Base-by-base conservation (phyloP, 2,888 invertebrate species). In the Syrphus vitripennis region DNA sequence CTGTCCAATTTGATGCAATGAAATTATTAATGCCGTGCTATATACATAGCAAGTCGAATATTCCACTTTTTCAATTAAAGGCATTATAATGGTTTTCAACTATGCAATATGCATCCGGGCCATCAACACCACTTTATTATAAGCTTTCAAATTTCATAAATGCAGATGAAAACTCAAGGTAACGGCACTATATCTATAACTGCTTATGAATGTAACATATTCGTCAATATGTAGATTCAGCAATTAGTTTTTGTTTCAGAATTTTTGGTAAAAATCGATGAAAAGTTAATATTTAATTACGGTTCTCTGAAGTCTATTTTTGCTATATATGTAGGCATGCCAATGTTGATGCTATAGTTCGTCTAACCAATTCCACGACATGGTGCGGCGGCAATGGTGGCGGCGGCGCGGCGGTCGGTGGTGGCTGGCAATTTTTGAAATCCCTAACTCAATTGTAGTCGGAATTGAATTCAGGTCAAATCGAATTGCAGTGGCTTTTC, bases 261-360 rank as follows among this genome's bases (percentile, higher is more conserved):
- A 65, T 40, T 53, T 61, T 69, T 67, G 50, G 34, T 72, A 50
- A 76, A 71, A 72, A 76, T 81, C 84, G 76, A 84, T 84, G 42
- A 40, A 65, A 71, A 84, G 81, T 81, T 84, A 84, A 84, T 84
- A 84, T 84, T 81, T 81, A 81, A 71, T 75, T 77, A 72, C 63
- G 71, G 67, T 61, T 69, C 69, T 77, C 76, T 24, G 21, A 65
- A 63, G 83, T 70, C 65, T 75, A 34, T 34, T 71, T 50, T 75
- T 75, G 70, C 59, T 70, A 45, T 12, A 2, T 34, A 34, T 34
- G 12, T 34, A 16, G 42, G 3, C 24, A 61, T 24, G n/a, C 21
- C 24, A n/a, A 42, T 74, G n/a, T 34, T 29, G 24, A 37, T 1
- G 3, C 5, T 37, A 42, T 10, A 42, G 67, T 50, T 55, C 45